Evolutionary conservation across 1,140 invertebrate genomes (phyloP).

Genomic region (Carposina sasakii): DNA sequence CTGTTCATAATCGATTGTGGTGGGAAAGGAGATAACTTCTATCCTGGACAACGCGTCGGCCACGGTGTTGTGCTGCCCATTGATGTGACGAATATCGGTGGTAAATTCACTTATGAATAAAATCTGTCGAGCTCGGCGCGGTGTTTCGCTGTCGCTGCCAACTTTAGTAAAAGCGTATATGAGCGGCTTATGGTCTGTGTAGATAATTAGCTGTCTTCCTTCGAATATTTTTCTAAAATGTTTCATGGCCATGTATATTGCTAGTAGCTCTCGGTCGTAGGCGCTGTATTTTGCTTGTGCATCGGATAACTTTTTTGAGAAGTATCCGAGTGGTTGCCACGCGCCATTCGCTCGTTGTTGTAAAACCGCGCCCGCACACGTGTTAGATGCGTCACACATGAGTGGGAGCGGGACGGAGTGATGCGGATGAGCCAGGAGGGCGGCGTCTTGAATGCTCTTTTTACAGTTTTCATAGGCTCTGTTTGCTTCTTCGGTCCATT

Average conservation of each 20-base stretch:
- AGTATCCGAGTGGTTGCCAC: no score
- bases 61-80: background rate
- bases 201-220: conserved; percentile 27
- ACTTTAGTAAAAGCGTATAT: conserved; percentile 24
- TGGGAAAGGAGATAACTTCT: background rate
- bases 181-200: conserved; percentile 46
- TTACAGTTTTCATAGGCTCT: conserved; percentile 18
- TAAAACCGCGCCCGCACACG: no score
- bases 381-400: no score
- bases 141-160: background rate
- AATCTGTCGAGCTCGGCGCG: background rate
- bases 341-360: no score
- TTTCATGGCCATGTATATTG: conserved; percentile 30
- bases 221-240: conserved; percentile 30
- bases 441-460: conserved; percentile 30
- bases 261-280: conserved; percentile 32
- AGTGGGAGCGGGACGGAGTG: no score
- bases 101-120: conserved; percentile 7
- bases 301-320: no score
- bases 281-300: no score
- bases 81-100: background rate
- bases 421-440: background rate
- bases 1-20: conserved; percentile 11
- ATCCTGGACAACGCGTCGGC: conserved; percentile 28
- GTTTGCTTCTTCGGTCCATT: conserved; percentile 6